Conservation (phyloP, 92 coral and sea anemone species). For the Porites cylindrica region DNA sequence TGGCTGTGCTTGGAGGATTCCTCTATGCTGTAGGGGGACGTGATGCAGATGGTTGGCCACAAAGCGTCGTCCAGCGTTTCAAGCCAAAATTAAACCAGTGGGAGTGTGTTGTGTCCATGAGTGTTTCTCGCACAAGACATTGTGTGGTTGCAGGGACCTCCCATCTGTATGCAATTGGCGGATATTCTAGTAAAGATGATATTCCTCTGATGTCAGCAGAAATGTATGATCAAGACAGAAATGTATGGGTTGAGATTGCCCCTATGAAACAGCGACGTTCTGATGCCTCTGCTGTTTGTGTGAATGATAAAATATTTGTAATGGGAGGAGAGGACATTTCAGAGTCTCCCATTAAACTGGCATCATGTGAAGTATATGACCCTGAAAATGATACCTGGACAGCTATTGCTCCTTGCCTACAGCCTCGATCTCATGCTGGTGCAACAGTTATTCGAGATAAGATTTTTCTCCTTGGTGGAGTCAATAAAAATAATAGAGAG, state of each 20-base stretch:
- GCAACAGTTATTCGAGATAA: slow-evolving; percentile 70
- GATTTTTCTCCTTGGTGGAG: slow-evolving; percentile 80
- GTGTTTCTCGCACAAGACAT: slow-evolving; percentile 77
- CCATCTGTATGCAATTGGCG: slow-evolving; percentile 77
- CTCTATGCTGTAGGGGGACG: slow-evolving; percentile 88
- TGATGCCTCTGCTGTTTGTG: slow-evolving; percentile 67
- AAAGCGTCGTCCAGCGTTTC: slow-evolving; percentile 76
- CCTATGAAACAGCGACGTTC: slow-evolving; percentile 81
- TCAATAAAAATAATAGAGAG: slow-evolving; percentile 72
- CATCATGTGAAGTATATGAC: slow-evolving; percentile 82
- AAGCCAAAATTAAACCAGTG: slow-evolving; percentile 77
- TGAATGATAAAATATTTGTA: slow-evolving; percentile 64
- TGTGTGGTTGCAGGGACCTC: slow-evolving; percentile 61
- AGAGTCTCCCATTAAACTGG: slow-evolving; percentile 54
- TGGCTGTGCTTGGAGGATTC: slow-evolving; percentile 69
- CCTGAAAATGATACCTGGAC: slow-evolving; percentile 74
- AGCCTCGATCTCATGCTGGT: slow-evolving; percentile 79
- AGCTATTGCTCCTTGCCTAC: slow-evolving; percentile 62
- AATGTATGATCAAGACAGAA: slow-evolving; percentile 61
- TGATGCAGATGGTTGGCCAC: slow-evolving; percentile 72
- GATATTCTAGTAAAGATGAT: slow-evolving; percentile 79
- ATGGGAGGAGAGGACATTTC: slow-evolving; percentile 86
- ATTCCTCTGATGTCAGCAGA: slow-evolving; percentile 79
- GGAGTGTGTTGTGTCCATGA: slow-evolving; percentile 78
- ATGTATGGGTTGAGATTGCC: slow-evolving; percentile 68